phyloP scores from a whole-genome alignment of 1,140 invertebrate species.

The Trigoniulus corallinus region DNA sequence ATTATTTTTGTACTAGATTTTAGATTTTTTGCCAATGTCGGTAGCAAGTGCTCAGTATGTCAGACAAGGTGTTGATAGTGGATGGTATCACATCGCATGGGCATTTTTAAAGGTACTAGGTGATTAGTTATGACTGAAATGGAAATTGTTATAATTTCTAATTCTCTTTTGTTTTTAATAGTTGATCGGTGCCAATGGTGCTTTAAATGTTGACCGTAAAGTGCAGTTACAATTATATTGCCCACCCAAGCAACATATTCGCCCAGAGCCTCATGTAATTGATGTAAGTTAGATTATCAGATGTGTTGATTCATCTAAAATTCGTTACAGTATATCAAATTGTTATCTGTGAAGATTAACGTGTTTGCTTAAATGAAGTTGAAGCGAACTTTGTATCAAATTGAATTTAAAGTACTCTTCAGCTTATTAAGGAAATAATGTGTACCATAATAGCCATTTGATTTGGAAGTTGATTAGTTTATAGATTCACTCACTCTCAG shows the following conservation, averaged over 20 bases:
- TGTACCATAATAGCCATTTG: too few relatives aligned
- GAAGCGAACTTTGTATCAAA: too few relatives aligned
- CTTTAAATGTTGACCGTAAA: not conserved
- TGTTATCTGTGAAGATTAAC: too few relatives aligned
- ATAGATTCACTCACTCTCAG: too few relatives aligned
- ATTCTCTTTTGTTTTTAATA: not conserved
- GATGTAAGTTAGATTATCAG: not conserved
- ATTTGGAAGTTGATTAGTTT: too few relatives aligned
- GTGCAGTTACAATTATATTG: not conserved
- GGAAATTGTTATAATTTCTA: not conserved
- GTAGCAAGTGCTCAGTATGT: not conserved
- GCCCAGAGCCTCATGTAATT: not conserved
- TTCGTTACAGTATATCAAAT: too few relatives aligned
- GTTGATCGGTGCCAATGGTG: not conserved
- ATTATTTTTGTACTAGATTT: not conserved
- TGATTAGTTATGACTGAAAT: not conserved
- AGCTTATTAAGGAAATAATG: too few relatives aligned
- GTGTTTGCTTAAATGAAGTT: too few relatives aligned
- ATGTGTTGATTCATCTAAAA: too few relatives aligned
- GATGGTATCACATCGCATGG: not conserved
- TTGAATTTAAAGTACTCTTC: too few relatives aligned
- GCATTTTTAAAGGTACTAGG: not conserved
- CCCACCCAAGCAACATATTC: not conserved
- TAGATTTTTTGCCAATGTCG: not conserved
- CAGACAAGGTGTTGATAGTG: not conserved